Conservation (phyloP, 1,140 invertebrate genomes). For the Tetragnatha versicolor region DNA sequence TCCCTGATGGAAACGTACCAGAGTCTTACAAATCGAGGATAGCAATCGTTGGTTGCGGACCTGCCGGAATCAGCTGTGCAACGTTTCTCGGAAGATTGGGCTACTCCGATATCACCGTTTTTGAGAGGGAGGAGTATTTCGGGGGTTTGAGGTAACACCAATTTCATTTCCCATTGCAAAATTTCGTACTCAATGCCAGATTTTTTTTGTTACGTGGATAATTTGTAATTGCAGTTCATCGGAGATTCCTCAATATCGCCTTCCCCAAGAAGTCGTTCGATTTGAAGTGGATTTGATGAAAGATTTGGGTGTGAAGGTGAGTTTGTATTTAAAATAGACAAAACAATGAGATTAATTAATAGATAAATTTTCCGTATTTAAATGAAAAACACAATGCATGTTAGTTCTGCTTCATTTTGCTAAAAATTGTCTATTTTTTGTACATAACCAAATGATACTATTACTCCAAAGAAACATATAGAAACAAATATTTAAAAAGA, state of each 20-base stretch:
- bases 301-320: slow-evolving; percentile 91
- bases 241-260: slow-evolving; percentile 96
- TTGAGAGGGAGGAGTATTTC: slow-evolving; percentile 85
- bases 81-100: slow-evolving; percentile 93
- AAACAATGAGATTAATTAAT: too few species aligned
- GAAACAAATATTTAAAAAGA: too few species aligned
- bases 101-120: slow-evolving; percentile 90
- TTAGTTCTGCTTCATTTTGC: too few species aligned
- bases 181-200: too few species aligned
- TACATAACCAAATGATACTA: too few species aligned
- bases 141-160: slow-evolving; percentile 85
- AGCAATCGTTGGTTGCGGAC: slow-evolving; percentile 91
- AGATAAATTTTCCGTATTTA: too few species aligned
- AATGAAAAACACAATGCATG: too few species aligned
- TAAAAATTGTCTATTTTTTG: too few species aligned
- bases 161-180: background rate
- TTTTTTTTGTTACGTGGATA: too few species aligned
- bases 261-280: slow-evolving; percentile 90
- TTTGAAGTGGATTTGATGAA: slow-evolving; percentile 92
- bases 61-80: slow-evolving; percentile 95
- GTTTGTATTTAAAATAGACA: too few species aligned
- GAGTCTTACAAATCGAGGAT: slow-evolving; percentile 78
- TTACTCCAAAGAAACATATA: too few species aligned
- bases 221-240: slow-evolving; percentile 75
- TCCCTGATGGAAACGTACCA: slow-evolving; percentile 65